Conservation (phyloP, 2,113 vertebrate genomes). For the Serinus canaria region DNA sequence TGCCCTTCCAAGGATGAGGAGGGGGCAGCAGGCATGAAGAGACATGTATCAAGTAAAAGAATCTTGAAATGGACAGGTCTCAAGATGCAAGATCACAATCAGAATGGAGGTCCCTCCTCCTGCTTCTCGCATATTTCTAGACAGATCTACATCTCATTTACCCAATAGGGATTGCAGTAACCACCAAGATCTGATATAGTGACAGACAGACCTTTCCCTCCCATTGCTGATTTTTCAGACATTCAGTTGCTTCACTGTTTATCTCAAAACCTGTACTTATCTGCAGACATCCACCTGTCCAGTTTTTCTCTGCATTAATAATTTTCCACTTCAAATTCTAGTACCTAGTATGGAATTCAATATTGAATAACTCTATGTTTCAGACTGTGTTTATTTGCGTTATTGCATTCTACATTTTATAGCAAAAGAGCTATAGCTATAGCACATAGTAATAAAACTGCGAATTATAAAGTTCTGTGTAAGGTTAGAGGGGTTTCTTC, state of each 20-base stretch:
- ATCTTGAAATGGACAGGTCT: slow-evolving; percentile 1
- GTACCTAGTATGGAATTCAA: not conserved
- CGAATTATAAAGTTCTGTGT: not conserved
- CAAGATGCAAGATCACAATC: slow-evolving; percentile 24
- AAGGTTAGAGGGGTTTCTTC: not conserved
- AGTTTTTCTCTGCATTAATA: not conserved
- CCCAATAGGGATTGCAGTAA: slow-evolving; percentile 28
- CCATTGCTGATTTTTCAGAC: slow-evolving; percentile 28
- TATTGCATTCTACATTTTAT: not conserved
- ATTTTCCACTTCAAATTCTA: not conserved
- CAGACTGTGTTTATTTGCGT: not conserved
- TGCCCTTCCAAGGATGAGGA: not conserved
- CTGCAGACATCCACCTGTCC: slow-evolving; percentile 3
- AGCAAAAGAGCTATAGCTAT: not conserved
- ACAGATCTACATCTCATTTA: slow-evolving; percentile 44
- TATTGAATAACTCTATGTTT: not conserved
- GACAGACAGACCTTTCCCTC: slow-evolving; percentile 26
- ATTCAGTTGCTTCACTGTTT: slow-evolving; percentile 14
- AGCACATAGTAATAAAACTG: not conserved
- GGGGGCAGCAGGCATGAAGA: not conserved
- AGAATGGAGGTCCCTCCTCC: not conserved
- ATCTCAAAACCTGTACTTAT: not conserved
- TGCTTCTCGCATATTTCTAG: not conserved
- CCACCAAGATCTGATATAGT: slow-evolving; percentile 12
- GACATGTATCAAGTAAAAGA: not conserved